Evolutionary conservation across 1,140 invertebrate genomes (phyloP).

Genomic region (Heliothis subflexa): DNA sequence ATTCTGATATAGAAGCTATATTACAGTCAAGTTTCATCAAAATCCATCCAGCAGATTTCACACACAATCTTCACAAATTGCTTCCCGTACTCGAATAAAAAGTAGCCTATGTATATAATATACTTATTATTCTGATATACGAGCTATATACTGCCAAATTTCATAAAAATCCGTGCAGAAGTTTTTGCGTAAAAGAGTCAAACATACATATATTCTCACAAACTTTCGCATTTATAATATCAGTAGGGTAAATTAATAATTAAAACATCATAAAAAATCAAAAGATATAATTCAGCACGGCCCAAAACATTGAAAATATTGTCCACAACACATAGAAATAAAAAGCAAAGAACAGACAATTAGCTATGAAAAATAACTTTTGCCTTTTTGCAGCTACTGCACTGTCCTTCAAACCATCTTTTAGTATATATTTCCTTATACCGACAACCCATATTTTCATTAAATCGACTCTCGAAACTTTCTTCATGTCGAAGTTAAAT

Average conservation of each 20-base stretch:
- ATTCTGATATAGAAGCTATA: too few species aligned
- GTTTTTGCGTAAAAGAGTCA: too few species aligned
- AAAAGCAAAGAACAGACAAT: background rate
- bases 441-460: constrained; percentile 52
- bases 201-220: too few species aligned
- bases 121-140: too few species aligned
- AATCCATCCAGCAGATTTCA: too few species aligned
- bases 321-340: background rate
- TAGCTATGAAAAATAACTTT: background rate
- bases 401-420: constrained; percentile 51
- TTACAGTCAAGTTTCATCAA: too few species aligned
- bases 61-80: too few species aligned
- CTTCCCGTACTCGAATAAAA: too few species aligned
- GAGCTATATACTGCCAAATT: too few species aligned
- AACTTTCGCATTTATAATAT: too few species aligned
- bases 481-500: constrained; percentile 53
- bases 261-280: background rate
- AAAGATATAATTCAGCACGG: background rate
- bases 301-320: background rate
- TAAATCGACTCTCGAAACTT: constrained; percentile 28
- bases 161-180: too few species aligned
- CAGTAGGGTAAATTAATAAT: background rate
- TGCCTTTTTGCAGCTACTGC: background rate
- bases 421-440: constrained; percentile 54
- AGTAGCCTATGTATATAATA: too few species aligned